phyloP scores from a whole-genome alignment of 2,888 invertebrate genomes.

The Parelbella ahira region DNA sequence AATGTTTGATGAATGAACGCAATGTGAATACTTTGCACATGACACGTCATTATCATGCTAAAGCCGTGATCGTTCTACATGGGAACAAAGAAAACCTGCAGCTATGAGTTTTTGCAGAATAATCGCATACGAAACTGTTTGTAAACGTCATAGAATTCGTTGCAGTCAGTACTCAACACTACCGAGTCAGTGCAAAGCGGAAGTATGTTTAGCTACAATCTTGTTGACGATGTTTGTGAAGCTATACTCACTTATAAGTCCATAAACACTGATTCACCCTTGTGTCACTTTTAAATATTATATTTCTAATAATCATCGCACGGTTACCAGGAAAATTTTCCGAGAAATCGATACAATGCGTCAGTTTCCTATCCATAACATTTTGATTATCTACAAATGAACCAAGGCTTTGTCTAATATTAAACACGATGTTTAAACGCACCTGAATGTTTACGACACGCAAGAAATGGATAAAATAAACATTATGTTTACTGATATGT shows the following conservation, averaged over 20 bases:
- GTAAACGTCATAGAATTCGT: slow-evolving; percentile 1
- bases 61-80: slow-evolving; percentile 6
- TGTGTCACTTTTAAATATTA: slow-evolving; percentile 26
- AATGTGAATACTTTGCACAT: slow-evolving; percentile 5
- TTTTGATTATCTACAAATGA: too few relatives aligned
- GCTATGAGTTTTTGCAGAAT: slow-evolving; percentile 18
- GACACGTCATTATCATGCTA: slow-evolving; percentile 12
- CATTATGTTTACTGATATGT: too few relatives aligned
- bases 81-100: slow-evolving; percentile 12
- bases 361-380: slow-evolving; percentile 19
- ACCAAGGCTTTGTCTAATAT: too few relatives aligned
- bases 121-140: slow-evolving; percentile 10
- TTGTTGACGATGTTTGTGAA: too few relatives aligned
- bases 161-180: slow-evolving; percentile 3
- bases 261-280: slow-evolving; percentile 27
- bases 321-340: slow-evolving; percentile 26
- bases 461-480: slow-evolving; percentile 12
- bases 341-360: slow-evolving; percentile 2
- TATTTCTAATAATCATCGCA: slow-evolving; percentile 27
- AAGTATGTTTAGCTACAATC: slow-evolving; percentile 14
- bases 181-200: slow-evolving; percentile 9
- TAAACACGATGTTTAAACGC: slow-evolving; percentile 10
- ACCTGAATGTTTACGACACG: slow-evolving; percentile 7
- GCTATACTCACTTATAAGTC: background rate
- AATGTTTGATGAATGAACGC: too few relatives aligned